Percentiles rank a stretch among this genome's conserved stretches.
Evolutionary conservation across 2,797 vertebrate species (phyloP).

Genomic region (Poecilia picta): DNA sequence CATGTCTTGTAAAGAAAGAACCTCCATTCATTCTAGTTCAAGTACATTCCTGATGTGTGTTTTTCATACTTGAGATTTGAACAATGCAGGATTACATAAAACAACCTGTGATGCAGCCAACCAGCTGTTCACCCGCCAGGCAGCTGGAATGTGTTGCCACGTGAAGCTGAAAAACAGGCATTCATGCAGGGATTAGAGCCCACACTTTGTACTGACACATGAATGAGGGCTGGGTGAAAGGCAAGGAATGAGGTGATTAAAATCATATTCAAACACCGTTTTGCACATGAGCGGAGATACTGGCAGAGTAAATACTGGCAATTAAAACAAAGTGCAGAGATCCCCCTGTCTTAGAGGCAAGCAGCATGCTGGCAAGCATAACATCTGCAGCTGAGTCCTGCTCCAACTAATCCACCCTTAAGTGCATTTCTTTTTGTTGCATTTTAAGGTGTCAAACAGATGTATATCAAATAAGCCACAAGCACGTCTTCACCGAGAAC

Average conservation of each 20-base stretch:
- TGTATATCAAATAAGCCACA: conserved; percentile 60
- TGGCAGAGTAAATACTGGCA: conserved; percentile 66
- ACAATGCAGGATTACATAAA: conserved; percentile 65
- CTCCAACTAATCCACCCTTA: conserved; percentile 42
- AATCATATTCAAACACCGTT: conserved; percentile 72
- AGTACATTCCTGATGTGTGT: conserved; percentile 23
- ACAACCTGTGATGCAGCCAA: conserved; percentile 38
- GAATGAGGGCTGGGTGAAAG: conserved; percentile 70
- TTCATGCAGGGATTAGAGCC: conserved; percentile 73
- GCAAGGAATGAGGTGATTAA: conserved; percentile 71
- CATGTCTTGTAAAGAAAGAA: background rate
- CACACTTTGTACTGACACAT: conserved; percentile 75
- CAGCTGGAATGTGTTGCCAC: conserved; percentile 67
- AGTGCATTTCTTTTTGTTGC: conserved; percentile 26
- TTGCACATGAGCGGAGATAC: conserved; percentile 73
- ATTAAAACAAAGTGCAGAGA: conserved; percentile 72
- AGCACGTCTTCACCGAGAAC: conserved; percentile 48
- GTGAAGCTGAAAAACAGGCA: conserved; percentile 64
- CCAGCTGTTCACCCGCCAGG: conserved; percentile 63
- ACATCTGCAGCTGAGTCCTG: conserved; percentile 63
- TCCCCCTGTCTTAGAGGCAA: conserved; percentile 53
- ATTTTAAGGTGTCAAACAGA: conserved; percentile 67
- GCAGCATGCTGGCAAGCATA: conserved; percentile 63
- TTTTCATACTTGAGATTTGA: conserved; percentile 48
- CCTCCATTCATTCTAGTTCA: conserved; percentile 23